Evolutionary conservation across 2,113 vertebrate genomes (phyloP).

Genomic region (Smithornis capensis): DNA sequence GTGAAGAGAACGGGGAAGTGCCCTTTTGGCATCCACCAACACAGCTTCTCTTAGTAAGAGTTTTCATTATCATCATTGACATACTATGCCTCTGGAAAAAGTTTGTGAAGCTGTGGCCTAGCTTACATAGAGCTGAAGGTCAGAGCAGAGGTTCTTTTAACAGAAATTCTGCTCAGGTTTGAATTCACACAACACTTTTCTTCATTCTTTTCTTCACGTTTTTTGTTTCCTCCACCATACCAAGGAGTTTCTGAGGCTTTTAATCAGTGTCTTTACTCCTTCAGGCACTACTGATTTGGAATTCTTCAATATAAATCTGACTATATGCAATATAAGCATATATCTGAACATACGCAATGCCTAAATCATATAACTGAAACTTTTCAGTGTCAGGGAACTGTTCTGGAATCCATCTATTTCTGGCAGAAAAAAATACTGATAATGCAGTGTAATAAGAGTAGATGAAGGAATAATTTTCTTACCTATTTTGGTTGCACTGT

Average conservation of each 20-base stretch:
- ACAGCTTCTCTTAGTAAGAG: not conserved
- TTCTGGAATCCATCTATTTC: not conserved
- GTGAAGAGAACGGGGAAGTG: not conserved
- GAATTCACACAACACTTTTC: not conserved
- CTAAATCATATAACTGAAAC: not conserved
- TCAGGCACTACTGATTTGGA: not conserved
- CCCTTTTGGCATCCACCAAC: not conserved
- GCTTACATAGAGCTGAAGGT: not conserved
- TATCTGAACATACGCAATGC: not conserved
- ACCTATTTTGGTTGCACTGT: conserved; percentile 87
- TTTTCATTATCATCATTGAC: not conserved
- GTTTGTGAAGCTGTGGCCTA: not conserved
- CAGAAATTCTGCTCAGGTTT: not conserved
- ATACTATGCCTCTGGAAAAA: not conserved
- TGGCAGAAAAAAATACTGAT: not conserved
- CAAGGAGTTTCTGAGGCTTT: not conserved
- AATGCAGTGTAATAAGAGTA: not conserved
- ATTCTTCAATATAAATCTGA: not conserved
- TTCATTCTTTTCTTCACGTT: not conserved
- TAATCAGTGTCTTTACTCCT: not conserved
- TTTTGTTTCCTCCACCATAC: not conserved
- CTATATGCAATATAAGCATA: too few relatives aligned
- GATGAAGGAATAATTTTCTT: conserved; percentile 44
- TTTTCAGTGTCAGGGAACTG: not conserved
- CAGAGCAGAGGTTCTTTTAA: not conserved